Percentiles rank a stretch among this genome's conserved stretches.
These are phyloP conservation scores for Hippasteria phrygiana DNA, from an alignment of 53 echinoderm and acorn worm genomes.

Conservation along the genomic window DNA sequence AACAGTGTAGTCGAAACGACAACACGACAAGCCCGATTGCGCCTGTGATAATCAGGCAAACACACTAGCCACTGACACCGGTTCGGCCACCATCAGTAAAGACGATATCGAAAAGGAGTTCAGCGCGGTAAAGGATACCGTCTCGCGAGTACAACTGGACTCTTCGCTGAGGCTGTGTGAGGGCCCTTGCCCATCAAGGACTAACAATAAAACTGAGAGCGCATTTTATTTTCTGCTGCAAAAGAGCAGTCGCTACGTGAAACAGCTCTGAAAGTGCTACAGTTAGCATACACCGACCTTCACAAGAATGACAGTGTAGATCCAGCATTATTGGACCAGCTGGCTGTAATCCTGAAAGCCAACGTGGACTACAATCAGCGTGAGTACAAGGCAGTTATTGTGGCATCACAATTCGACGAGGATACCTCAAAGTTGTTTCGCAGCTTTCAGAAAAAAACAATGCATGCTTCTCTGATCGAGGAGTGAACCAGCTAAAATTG, in stretches of 20 bases:
- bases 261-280: slow-evolving; percentile 43
- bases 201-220: slow-evolving; percentile 33
- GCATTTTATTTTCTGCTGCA: slow-evolving; percentile 43
- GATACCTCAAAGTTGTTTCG: slow-evolving; percentile 30
- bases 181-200: slow-evolving; percentile 40
- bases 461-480: too few species aligned
- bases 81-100: too few species aligned
- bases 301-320: too few species aligned
- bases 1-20: too few species aligned
- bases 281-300: slow-evolving; percentile 27
- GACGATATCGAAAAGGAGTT: slow-evolving; percentile 1
- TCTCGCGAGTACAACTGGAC: slow-evolving; percentile 38
- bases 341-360: slow-evolving; percentile 31
- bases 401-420: slow-evolving; percentile 42
- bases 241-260: slow-evolving; percentile 31
- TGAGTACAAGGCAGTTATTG: slow-evolving; percentile 30
- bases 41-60: too few species aligned
- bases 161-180: slow-evolving; percentile 28
- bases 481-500: too few species aligned
- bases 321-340: slow-evolving; percentile 34
- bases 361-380: slow-evolving; percentile 25
- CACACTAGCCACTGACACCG: too few species aligned
- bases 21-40: too few species aligned
- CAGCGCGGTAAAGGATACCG: slow-evolving; percentile 24
- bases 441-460: slow-evolving; percentile 52